Evolutionary conservation across 2,797 vertebrate species (phyloP), one percentile per base, ranked within the genome.

Genomic region (Myotis vivesi): DNA sequence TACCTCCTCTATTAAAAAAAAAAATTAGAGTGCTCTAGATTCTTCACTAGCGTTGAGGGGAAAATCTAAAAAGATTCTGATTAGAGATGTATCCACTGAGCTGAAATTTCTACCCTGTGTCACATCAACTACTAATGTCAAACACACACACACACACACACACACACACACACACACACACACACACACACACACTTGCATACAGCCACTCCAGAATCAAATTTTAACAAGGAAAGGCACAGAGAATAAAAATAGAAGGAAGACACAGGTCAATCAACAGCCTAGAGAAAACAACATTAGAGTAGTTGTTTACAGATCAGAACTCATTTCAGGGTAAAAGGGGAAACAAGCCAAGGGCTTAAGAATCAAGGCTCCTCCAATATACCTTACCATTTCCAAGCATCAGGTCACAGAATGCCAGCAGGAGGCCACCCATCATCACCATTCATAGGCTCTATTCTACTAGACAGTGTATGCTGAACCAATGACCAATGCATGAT

Each of bases 1-100:
- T 87, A 93, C 64, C 66, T 93, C 57, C 51, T 96, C 23, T 62
- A 87, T 59, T 71, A 66, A 55, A 51, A 51, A 46, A 55, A 55
- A 28, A 92, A 89, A 77, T 68, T 81, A 73, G 71, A 69, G 69
- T 76, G 53, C 49, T 91, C 92, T 81, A 69, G 92, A 90, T 92
- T 94, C 75, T 93, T 92, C 79, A 84, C 16, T 55, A 57, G 8
- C 6, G 13, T 81, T 76, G 46, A 93, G 89, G 33, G 38, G 25
- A 30, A 41, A 49, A n/a, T 64, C 13, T 38, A 6, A 75, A 87
- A 85, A 62, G 20, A 79, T 84, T 93, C 28, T 91, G 22, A 3
- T 86, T 86, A 92, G 83, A 85, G 49, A 76, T 30, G 19, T 4
- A 91, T 46, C 28, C 46, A 69, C 38, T 80, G 33, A 46, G 13